Base-by-base conservation (phyloP, 2,113 vertebrate genomes). In the Pycnonotus jocosus region DNA sequence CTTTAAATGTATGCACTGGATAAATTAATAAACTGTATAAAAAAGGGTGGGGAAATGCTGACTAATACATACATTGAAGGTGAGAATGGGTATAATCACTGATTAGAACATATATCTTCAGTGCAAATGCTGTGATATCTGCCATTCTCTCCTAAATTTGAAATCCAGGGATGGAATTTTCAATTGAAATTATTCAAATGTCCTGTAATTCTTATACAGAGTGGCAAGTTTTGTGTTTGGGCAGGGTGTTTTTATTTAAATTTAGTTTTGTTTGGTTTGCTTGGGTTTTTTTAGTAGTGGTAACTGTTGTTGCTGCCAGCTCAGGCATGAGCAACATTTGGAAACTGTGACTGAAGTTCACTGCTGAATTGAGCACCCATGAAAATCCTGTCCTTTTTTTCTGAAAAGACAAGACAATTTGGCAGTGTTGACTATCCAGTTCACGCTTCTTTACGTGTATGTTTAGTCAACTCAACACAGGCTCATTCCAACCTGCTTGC, bases 21-120 rank as follows among this genome's bases (percentile, higher is more conserved):
- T 51, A 64, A 53, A 85, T 37, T 19, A 6, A 9, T 56, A n/a
- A n/a, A n/a, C n/a, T n/a, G 9, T 47, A 15, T 47, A 6, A 45
- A 31, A 58, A 53, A 31, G 8, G 12, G 6, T 3, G 3, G 2
- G 0, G 0, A 33, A 60, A 28, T 50, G 6, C 66, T 12, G 2
- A 37, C 21, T 37, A 64, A 11, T 4, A 11, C 2, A 2, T n/a
- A 33, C 19, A 33, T 61, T 33, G 56, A 88, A 35, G 3, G 0
- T 62, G 79, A 69, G 22, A 71, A 8, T 14, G 8, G 25, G 4
- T 40, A 35, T 65, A 47, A 60, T 82, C 15, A 15, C 28, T 45
- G 53, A 74, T 16, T 27, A 45, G 30, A 45, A 25, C 1, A 4
- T 35, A 3, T 38, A 28, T 37, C 35, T 85, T 64, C 31, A 40